Evolutionary conservation across 2,113 vertebrate species (phyloP).

Genomic region (Corythoichthys intestinalis): DNA sequence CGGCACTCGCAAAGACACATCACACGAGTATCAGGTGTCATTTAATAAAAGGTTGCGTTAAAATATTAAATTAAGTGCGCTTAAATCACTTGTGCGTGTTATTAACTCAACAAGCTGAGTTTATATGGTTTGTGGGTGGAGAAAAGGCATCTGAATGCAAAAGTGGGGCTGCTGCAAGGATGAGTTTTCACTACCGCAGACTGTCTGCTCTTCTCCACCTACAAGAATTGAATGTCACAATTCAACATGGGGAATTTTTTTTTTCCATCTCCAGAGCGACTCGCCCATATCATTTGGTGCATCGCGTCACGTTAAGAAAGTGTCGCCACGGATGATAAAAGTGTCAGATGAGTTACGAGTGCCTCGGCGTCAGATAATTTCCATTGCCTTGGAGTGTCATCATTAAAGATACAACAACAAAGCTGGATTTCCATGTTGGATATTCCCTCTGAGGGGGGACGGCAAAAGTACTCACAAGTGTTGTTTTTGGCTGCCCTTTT

Average conservation of each 20-base stretch:
- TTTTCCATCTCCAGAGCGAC: constrained; percentile 9
- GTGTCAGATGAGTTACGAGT: constrained; percentile 7
- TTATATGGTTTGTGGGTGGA: neutral
- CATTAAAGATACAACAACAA: constrained; percentile 15
- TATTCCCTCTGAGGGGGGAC: constrained; percentile 21
- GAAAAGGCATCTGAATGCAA: neutral
- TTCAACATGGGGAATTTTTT: neutral
- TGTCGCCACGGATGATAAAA: constrained; percentile 9
- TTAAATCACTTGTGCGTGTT: constrained; percentile 1
- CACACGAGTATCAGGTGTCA: constrained; percentile 6
- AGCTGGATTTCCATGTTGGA: constrained; percentile 45
- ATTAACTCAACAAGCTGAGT: neutral
- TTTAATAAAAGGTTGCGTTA: neutral
- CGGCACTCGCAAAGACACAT: neutral
- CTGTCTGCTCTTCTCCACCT: neutral
- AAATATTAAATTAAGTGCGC: constrained; percentile 1
- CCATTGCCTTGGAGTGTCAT: neutral
- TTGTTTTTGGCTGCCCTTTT: no score
- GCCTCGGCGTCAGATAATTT: neutral
- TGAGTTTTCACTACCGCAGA: neutral
- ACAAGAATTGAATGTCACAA: neutral
- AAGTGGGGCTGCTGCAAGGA: neutral
- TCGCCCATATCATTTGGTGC: neutral
- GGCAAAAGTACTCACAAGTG: neutral
- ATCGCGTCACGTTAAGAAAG: constrained; percentile 18